Conservation (phyloP, 2,113 vertebrate genomes). For the Clarias batrachus region DNA sequence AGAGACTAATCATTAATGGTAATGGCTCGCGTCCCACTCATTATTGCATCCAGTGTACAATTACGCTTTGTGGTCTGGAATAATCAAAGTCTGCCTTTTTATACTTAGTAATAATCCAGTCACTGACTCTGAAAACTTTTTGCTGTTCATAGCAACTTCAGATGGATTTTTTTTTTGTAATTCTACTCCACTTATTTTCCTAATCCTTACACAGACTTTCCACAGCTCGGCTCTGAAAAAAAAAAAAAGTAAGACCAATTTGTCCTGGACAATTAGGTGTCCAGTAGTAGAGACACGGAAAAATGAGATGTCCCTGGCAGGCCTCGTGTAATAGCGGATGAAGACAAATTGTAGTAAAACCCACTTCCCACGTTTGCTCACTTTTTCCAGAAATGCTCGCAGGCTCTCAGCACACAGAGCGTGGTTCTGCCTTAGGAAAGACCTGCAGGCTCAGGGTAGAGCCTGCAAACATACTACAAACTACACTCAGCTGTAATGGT, state of each 20-base stretch:
- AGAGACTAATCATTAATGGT: neutral
- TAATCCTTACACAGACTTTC: neutral
- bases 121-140: neutral
- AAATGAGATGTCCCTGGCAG: constrained; percentile 42
- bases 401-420: constrained; percentile 6
- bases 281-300: constrained; percentile 26
- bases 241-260: constrained; percentile 4
- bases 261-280: constrained; percentile 44
- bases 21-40: neutral
- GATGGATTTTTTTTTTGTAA: neutral
- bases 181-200: neutral
- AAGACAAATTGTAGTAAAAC: constrained; percentile 54
- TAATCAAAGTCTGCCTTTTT: constrained; percentile 14
- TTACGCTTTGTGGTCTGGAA: neutral
- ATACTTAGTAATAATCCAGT: constrained; percentile 1
- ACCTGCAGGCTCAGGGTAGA: constrained; percentile 72
- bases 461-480: constrained; percentile 71
- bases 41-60: neutral
- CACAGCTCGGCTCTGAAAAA: constrained; percentile 6
- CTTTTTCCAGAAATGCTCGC: constrained; percentile 12
- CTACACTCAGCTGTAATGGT: constrained; percentile 75
- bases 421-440: constrained; percentile 24
- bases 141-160: neutral
- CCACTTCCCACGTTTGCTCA: constrained; percentile 50
- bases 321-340: constrained; percentile 67